These are phyloP conservation scores for Cirrhinus molitorella DNA, from an alignment of 2,797 vertebrate genomes.

Conservation along the genomic window DNA sequence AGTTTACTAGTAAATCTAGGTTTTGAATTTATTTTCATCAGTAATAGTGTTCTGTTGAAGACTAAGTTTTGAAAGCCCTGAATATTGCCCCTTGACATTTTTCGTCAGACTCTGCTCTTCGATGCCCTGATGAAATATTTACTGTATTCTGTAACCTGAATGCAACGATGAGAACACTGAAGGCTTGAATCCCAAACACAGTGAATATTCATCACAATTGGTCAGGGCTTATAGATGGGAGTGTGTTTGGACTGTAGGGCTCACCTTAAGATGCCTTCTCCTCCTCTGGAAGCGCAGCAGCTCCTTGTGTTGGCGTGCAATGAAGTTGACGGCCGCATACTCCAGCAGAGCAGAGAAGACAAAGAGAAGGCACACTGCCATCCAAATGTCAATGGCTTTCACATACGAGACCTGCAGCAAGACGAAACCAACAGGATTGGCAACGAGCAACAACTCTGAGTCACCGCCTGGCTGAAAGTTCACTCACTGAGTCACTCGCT, in stretches of 20 bases:
- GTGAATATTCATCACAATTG: constrained; percentile 34
- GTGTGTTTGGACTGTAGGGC: constrained; percentile 6
- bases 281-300: constrained; percentile 95
- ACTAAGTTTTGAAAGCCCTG: background rate
- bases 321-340: constrained; percentile 97
- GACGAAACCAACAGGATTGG: constrained; percentile 29
- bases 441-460: constrained; percentile 26
- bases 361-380: constrained; percentile 97
- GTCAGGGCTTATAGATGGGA: background rate
- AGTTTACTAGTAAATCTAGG: background rate
- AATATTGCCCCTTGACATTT: constrained; percentile 13
- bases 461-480: constrained; percentile 45
- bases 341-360: constrained; percentile 97
- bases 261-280: constrained; percentile 96
- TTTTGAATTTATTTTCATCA: background rate
- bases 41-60: background rate
- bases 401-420: constrained; percentile 92
- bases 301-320: constrained; percentile 98
- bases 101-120: background rate
- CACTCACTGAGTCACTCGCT: constrained; percentile 47
- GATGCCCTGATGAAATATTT: constrained; percentile 46
- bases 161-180: constrained; percentile 39
- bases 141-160: constrained; percentile 40
- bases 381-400: constrained; percentile 99
- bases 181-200: constrained; percentile 34